A percentile compares a stretch with the other conserved stretches of the same genome.
Conservation (phyloP, 2,888 invertebrate species). For the Nesidiocoris tenuis region DNA sequence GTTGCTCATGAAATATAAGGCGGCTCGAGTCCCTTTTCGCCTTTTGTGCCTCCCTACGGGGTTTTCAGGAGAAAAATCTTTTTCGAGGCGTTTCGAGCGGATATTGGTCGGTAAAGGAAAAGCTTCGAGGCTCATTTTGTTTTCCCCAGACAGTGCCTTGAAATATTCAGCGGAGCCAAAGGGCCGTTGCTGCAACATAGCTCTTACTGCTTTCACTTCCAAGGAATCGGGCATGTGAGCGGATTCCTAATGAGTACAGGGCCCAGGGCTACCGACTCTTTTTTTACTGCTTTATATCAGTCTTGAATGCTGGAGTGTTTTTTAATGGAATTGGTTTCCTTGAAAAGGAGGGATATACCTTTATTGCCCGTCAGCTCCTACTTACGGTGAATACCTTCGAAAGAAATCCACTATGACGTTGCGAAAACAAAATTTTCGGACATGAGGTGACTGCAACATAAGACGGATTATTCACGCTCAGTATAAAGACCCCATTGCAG, state of each 20-base stretch:
- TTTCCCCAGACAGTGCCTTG: neutral
- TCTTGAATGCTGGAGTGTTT: too few relatives aligned
- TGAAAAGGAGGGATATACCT: too few relatives aligned
- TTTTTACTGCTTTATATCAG: too few relatives aligned
- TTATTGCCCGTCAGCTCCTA: too few relatives aligned
- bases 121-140: neutral
- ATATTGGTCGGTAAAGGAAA: neutral
- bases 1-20: neutral
- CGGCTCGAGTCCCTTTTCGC: neutral
- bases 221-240: neutral
- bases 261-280: too few relatives aligned
- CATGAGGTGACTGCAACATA: too few relatives aligned
- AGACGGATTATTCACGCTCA: too few relatives aligned
- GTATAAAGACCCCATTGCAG: too few relatives aligned
- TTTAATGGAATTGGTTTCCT: too few relatives aligned
- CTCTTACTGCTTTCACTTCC: neutral
- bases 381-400: too few relatives aligned
- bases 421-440: too few relatives aligned
- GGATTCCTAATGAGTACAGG: neutral
- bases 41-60: neutral
- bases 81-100: neutral
- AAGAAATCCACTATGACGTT: too few relatives aligned
- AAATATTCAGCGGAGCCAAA: neutral
- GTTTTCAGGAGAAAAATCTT: neutral
- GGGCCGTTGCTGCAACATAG: neutral